Conservation (phyloP, 2,888 invertebrate species). For the Meiosimyza platycephala region DNA sequence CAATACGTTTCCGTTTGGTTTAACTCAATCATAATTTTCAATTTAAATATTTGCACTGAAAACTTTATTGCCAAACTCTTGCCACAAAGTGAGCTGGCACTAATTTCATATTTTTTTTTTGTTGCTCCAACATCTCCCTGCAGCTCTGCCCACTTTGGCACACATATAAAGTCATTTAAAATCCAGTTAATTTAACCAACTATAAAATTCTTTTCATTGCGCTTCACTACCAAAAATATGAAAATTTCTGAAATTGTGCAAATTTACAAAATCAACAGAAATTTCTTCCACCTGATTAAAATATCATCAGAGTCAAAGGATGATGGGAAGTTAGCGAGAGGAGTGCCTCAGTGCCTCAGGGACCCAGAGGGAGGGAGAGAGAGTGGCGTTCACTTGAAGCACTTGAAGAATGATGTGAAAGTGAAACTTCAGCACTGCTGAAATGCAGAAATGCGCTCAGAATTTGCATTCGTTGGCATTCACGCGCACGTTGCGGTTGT, state of each 20-base stretch:
- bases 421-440: constrained; percentile 21
- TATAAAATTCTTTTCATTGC: constrained; percentile 25
- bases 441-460: constrained; percentile 21
- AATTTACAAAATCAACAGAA: constrained; percentile 51
- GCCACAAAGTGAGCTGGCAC: too few species aligned
- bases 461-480: constrained; percentile 23
- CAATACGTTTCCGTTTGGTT: constrained; percentile 1
- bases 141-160: too few species aligned
- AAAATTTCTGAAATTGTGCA: constrained; percentile 24
- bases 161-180: constrained; percentile 24
- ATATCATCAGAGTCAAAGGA: constrained; percentile 45
- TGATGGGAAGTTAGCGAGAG: background rate
- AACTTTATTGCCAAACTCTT: constrained; percentile 45
- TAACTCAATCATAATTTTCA: constrained; percentile 51
- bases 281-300: constrained; percentile 54
- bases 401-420: constrained; percentile 7
- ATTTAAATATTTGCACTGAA: constrained; percentile 58
- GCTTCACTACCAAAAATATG: constrained; percentile 20
- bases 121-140: too few species aligned
- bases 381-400: background rate
- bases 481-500: background rate
- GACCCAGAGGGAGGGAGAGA: background rate
- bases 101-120: too few species aligned
- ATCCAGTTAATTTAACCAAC: constrained; percentile 30
- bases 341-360: background rate